Evolutionary conservation across 2,888 invertebrate genomes (phyloP).

Genomic region (Bellardia bayeri): DNA sequence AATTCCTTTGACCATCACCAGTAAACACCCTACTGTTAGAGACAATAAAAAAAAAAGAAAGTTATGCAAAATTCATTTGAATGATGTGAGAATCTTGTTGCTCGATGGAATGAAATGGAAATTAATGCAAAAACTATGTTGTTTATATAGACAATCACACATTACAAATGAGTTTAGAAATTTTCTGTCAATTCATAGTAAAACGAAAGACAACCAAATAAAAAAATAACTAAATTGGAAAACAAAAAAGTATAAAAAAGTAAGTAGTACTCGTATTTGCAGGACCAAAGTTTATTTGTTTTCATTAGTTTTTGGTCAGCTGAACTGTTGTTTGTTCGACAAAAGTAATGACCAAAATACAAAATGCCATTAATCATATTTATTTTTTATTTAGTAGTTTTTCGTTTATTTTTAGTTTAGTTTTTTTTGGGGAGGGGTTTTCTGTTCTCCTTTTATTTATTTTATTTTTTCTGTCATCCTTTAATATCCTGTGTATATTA

Average conservation of each 20-base stretch:
- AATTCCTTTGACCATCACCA: constrained; percentile 4
- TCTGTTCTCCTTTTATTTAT: not conserved
- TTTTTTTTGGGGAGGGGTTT: not conserved
- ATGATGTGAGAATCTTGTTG: constrained; percentile 55
- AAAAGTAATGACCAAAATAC: constrained; percentile 62
- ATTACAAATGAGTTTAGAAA: constrained; percentile 65
- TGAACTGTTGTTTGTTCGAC: constrained; percentile 46
- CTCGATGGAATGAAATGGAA: constrained; percentile 42
- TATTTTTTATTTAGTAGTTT: constrained; percentile 53
- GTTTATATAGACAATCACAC: constrained; percentile 60
- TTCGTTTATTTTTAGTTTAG: not conserved
- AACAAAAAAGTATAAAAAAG: not conserved
- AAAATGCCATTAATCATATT: constrained; percentile 66
- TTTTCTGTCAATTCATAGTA: constrained; percentile 54
- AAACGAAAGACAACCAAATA: constrained; percentile 20
- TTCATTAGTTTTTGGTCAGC: constrained; percentile 59
- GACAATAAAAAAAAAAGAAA: not conserved
- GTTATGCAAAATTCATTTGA: constrained; percentile 39
- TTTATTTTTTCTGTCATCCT: constrained; percentile 22
- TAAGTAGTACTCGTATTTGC: not conserved
- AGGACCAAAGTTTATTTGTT: constrained; percentile 54
- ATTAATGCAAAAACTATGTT: constrained; percentile 69
- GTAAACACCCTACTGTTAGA: not conserved
- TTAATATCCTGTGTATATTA: constrained; percentile 47
- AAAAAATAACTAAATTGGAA: not conserved